A percentile compares a stretch with the other conserved stretches of the same genome.
phyloP scores from a whole-genome alignment of 1,140 invertebrate species.

The Drosophila pseudoananassae region DNA sequence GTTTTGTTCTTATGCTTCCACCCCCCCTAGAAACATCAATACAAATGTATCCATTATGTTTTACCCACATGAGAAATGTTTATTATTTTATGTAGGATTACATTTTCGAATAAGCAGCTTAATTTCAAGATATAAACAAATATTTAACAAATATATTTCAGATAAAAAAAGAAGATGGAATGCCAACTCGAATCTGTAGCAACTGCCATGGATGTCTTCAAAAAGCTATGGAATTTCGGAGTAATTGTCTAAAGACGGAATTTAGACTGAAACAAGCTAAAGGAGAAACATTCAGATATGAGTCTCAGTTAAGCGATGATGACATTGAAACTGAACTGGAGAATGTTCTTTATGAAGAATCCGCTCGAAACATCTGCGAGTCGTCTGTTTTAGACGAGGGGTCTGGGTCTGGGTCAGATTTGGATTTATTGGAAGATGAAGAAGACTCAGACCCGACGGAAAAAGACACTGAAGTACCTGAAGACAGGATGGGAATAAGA shows the following conservation, averaged over 20 bases:
- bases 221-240: constrained; percentile 52
- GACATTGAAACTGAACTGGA: constrained; percentile 34
- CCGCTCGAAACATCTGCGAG: not conserved
- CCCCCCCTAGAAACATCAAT: no score
- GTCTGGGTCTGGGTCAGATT: constrained; percentile 6
- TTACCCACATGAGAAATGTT: no score
- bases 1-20: not conserved
- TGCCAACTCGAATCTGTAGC: constrained; percentile 37
- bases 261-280: constrained; percentile 4
- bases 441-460: no score
- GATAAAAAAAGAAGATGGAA: constrained; percentile 31
- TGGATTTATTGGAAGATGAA: constrained; percentile 1
- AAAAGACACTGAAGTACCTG: not conserved
- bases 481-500: not conserved
- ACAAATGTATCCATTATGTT: no score
- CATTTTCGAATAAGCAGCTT: no score
- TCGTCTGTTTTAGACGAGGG: not conserved
- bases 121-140: not conserved
- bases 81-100: no score
- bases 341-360: constrained; percentile 37
- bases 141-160: not conserved
- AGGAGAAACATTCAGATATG: not conserved
- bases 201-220: constrained; percentile 33
- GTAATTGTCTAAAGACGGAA: constrained; percentile 48
- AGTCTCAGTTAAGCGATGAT: constrained; percentile 4